Evolutionary conservation across 2,113 vertebrate genomes (phyloP), one percentile per base, ranked within the genome.

Genomic region (Cololabis saira): DNA sequence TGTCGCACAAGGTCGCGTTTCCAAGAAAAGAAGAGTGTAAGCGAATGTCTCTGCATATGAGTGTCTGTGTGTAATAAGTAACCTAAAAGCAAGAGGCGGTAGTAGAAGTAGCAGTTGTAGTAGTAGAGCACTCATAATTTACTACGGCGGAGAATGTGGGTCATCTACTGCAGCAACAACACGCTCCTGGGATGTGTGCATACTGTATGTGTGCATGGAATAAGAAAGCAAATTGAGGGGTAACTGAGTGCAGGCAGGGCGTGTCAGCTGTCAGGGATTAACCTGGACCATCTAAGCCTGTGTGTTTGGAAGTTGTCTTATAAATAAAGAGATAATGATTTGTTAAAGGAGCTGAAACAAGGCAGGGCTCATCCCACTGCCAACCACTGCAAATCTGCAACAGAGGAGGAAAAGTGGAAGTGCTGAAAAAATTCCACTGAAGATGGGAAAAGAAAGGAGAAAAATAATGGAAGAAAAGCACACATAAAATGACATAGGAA

Each of bases 61-160:
- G 71, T 51, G 19, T 43, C 7, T 47, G 37, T 21, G 73, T 17
- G 41, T 53, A 44, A 37, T 44, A 71, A 33, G 37, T 12, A 49
- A 37, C 57, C 47, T 64, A 30, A 63, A 43, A 12, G 16, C 2
- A 15, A 65, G 52, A 3, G 1, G 19, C 56, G 49, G 70, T 43
- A 72, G 61, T 33, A 54, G 42, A 30, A 57, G 57, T 21, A 53
- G 59, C 24, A 21, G 40, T 55, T 49, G 64, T 68, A 62, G 66
- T 67, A 68, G 62, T 56, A 58, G 47, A 53, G 71, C 63, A 78
- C 77, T 83, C 74, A 77, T 68, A 47, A 76, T 76, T 79, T 85
- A 82, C 83, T 86, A 80, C 54, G 53, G 40, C 42, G 41, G 27
- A 67, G 67, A 81, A 90, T 90, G 78, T 86, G 80, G 85, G 90